Evolutionary conservation across 2,797 vertebrate genomes (phyloP).

Genomic region (Danio tinwini): DNA sequence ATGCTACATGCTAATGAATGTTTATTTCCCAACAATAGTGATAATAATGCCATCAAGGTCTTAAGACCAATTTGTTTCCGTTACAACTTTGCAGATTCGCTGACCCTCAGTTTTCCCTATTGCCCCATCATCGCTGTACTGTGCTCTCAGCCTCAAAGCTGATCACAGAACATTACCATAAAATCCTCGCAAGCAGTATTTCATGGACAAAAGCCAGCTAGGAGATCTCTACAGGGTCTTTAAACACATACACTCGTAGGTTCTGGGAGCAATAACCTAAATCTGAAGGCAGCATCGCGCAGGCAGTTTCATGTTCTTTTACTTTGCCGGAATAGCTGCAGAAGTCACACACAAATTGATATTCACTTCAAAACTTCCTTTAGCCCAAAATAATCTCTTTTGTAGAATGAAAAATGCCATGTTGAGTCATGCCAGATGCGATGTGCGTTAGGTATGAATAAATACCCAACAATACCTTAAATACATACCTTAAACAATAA

Average conservation of each 20-base stretch:
- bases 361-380: not conserved
- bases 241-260: slow-evolving; percentile 17
- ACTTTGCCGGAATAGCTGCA: not conserved
- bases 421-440: not conserved
- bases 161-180: slow-evolving; percentile 25
- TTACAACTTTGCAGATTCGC: slow-evolving; percentile 19
- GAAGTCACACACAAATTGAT: not conserved
- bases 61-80: slow-evolving; percentile 3
- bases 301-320: slow-evolving; percentile 19
- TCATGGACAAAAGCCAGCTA: slow-evolving; percentile 8
- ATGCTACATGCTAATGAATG: not conserved
- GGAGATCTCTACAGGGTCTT: slow-evolving; percentile 21
- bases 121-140: slow-evolving; percentile 22
- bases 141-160: slow-evolving; percentile 1
- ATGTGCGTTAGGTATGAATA: no score
- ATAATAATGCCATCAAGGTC: slow-evolving; percentile 22
- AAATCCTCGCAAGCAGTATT: slow-evolving; percentile 30
- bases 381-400: not conserved
- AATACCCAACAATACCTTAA: no score
- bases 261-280: slow-evolving; percentile 1
- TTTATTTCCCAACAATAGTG: slow-evolving; percentile 13
- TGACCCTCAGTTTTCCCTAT: slow-evolving; percentile 12
- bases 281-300: not conserved
- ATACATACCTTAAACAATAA: no score
- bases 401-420: not conserved